phyloP scores from a whole-genome alignment of 2,113 vertebrate species.

The Carassius auratus region DNA sequence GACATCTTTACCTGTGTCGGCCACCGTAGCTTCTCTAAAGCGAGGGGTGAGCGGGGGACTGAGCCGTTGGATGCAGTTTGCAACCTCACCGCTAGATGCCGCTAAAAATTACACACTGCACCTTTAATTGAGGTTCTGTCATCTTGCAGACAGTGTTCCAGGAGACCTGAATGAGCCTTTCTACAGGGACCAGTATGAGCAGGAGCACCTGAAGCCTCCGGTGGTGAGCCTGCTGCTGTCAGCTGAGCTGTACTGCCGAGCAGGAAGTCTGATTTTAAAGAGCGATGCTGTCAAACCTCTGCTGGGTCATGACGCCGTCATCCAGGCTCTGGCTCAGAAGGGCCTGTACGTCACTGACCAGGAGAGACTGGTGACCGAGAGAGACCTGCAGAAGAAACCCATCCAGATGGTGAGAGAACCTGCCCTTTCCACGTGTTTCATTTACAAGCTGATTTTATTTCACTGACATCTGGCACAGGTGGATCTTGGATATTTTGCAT shows the following conservation, averaged over 20 bases:
- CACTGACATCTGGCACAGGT: too few species aligned
- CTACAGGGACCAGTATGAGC: slow-evolving; percentile 98
- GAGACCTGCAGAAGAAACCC: slow-evolving; percentile 92
- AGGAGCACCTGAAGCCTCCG: slow-evolving; percentile 96
- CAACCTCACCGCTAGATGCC: too few species aligned
- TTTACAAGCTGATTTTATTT: too few species aligned
- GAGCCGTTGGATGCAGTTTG: too few species aligned
- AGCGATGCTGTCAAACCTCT: slow-evolving; percentile 89
- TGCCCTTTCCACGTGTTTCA: not conserved
- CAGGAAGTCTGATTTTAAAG: slow-evolving; percentile 90
- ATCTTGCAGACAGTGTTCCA: slow-evolving; percentile 85
- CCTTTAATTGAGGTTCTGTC: not conserved
- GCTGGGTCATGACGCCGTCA: slow-evolving; percentile 91
- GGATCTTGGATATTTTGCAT: not conserved
- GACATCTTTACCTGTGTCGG: too few species aligned
- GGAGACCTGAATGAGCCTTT: slow-evolving; percentile 90
- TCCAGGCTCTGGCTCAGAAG: slow-evolving; percentile 93
- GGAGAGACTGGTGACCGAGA: slow-evolving; percentile 90
- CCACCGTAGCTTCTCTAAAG: too few species aligned
- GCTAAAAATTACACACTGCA: too few species aligned
- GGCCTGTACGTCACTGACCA: slow-evolving; percentile 96
- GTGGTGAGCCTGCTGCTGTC: slow-evolving; percentile 91
- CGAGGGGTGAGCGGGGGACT: too few species aligned
- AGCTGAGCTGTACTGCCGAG: slow-evolving; percentile 93
- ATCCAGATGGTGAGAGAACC: slow-evolving; percentile 90